These are phyloP conservation scores for Pygocentrus nattereri DNA, from an alignment of 2,797 vertebrate genomes.

Conservation along the genomic window DNA sequence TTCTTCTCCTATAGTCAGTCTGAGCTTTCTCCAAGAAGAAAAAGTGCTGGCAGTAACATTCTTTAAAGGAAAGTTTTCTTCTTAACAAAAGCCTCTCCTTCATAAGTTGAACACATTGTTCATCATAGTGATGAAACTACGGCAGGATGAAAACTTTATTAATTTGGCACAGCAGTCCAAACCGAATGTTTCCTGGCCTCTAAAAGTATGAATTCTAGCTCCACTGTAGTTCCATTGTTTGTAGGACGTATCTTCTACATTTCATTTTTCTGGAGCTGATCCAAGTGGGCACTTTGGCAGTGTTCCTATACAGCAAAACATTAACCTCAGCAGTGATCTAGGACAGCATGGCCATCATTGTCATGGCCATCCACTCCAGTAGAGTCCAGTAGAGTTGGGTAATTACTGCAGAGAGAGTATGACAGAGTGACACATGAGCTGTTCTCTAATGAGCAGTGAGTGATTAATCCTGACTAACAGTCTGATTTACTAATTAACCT, in stretches of 20 bases:
- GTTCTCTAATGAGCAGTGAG: slow-evolving; percentile 40
- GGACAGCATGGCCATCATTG: slow-evolving; percentile 1
- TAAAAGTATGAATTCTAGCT: background rate
- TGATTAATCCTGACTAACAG: slow-evolving; percentile 51
- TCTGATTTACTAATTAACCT: slow-evolving; percentile 43
- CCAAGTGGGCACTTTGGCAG: slow-evolving; percentile 36
- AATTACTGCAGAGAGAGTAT: slow-evolving; percentile 38
- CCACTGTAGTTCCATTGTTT: slow-evolving; percentile 28
- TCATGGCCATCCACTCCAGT: slow-evolving; percentile 18
- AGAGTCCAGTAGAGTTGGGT: slow-evolving; percentile 30
- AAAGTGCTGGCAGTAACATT: background rate
- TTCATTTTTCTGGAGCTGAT: slow-evolving; percentile 21
- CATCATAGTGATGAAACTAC: slow-evolving; percentile 9
- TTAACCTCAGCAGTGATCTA: slow-evolving; percentile 15
- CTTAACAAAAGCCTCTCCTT: background rate
- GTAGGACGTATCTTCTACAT: slow-evolving; percentile 17
- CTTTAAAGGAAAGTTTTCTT: background rate
- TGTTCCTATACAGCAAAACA: slow-evolving; percentile 17
- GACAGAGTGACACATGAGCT: slow-evolving; percentile 34
- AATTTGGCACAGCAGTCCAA: background rate
- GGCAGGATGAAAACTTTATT: slow-evolving; percentile 3
- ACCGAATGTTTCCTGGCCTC: background rate
- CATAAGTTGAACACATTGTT: background rate
- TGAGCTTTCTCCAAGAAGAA: background rate
- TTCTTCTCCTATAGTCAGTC: background rate